A percentile compares a stretch with the other conserved stretches of the same genome.
Evolutionary conservation across 2,113 vertebrate species (phyloP).

Genomic region (Pseudopipra pipra): DNA sequence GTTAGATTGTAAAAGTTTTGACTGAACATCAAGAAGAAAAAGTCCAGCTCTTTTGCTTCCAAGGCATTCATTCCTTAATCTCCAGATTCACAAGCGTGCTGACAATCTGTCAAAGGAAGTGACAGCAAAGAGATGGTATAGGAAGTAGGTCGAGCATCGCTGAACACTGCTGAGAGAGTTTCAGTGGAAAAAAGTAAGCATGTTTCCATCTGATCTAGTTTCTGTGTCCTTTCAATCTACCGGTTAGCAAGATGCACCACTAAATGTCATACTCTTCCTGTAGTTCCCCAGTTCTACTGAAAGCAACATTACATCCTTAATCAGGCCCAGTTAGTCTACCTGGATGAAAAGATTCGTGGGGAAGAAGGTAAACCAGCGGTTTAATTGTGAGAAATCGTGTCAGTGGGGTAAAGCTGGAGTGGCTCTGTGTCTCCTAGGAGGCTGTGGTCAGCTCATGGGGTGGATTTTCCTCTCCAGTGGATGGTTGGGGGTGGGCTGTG

Average conservation of each 20-base stretch:
- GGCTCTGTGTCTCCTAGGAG: background rate
- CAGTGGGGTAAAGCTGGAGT: background rate
- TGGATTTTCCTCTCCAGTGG: background rate
- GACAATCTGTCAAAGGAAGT: slow-evolving; percentile 53
- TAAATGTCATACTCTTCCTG: background rate
- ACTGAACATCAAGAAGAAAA: background rate
- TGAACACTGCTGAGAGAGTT: background rate
- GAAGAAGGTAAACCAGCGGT: background rate
- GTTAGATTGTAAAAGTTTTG: background rate
- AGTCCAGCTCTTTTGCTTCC: background rate
- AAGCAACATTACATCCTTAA: background rate
- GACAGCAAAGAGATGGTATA: background rate
- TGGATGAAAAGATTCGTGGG: background rate
- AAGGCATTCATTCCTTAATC: background rate
- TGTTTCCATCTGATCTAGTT: slow-evolving; percentile 54
- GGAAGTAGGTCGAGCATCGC: background rate
- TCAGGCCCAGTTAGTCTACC: no score
- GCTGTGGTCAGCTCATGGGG: fast-evolving
- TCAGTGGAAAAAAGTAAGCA: background rate
- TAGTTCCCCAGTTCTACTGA: background rate
- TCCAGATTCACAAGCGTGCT: background rate
- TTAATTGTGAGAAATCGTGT: fast-evolving
- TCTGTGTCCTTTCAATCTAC: slow-evolving; percentile 23
- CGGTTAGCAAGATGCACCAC: background rate
- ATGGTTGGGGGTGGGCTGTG: background rate